phyloP scores from a whole-genome alignment of 2,888 invertebrate genomes.

The Nomada goodeniana region DNA sequence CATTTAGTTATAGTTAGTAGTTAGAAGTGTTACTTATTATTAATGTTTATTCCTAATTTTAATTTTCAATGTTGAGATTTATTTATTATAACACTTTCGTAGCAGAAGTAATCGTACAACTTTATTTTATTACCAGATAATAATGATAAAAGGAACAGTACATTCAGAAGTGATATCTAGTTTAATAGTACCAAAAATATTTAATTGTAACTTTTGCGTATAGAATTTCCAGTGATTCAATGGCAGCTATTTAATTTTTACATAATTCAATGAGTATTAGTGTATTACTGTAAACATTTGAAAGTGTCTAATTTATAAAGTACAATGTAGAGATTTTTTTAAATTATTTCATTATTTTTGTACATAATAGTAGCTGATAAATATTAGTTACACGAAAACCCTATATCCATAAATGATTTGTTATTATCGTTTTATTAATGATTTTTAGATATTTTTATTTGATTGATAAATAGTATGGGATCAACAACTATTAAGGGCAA shows the following conservation, averaged over 20 bases:
- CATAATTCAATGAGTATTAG: constrained; percentile 27
- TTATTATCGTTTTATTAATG: background rate
- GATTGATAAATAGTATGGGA: constrained; percentile 54
- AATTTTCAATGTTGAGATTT: background rate
- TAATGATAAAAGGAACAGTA: background rate
- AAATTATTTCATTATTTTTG: constrained; percentile 17
- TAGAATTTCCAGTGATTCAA: constrained; percentile 21
- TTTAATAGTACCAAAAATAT: constrained; percentile 1
- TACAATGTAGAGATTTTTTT: background rate
- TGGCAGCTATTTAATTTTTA: constrained; percentile 12
- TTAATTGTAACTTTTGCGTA: background rate
- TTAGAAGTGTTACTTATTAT: background rate
- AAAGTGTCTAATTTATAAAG: constrained; percentile 7
- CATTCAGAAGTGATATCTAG: background rate
- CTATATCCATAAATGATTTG: background rate
- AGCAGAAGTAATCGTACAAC: constrained; percentile 15
- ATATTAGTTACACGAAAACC: constrained; percentile 7
- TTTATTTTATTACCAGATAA: background rate
- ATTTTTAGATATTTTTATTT: constrained; percentile 8
- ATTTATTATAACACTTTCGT: background rate
- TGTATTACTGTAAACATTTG: background rate
- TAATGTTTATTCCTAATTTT: constrained; percentile 2
- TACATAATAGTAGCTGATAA: constrained; percentile 6
- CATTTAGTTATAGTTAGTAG: constrained; percentile 12
- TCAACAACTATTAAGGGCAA: constrained; percentile 51